Base-by-base conservation (phyloP, 2,888 invertebrate species). In the Eutolmus rufibarbis region DNA sequence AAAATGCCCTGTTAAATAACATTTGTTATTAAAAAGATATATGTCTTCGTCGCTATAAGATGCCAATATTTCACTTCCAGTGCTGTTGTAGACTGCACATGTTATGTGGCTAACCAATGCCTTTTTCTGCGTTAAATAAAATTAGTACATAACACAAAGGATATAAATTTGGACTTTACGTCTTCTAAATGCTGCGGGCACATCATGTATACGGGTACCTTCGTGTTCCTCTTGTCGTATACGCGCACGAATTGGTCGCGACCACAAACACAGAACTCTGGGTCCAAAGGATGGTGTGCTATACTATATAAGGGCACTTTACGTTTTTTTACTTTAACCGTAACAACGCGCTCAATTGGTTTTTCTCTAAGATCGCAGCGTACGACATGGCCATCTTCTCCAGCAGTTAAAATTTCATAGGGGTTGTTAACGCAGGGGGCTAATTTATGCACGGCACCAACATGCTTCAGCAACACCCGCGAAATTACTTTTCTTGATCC, bases 31-130 rank as follows among this genome's bases (percentile, higher is more conserved):
- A 91, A 98, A 98, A 56, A 98, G 93, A 93, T 97, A 98, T 89
- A 99, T 96, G 90, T 97, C 96, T 89, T 98, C 98, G 91, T 98
- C 97, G 92, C 97, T 98, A 92, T 98, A 98, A 0, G 97, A 97
- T n/a, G 97, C 98, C 14, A 99, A 93, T 85, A 99, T 95, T 93
- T 98, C 97, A 84, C 96, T 95, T 74, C 98, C 98, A 92, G 97
- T 96, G 93, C 97, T 95, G 93, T 97, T 98, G 93, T 97, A 99
- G 2, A 97, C 95, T 8, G 97, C 97, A 91, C 97, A 97, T 0
- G 98, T 98, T 2, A 98, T 95, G 91, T 97, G 96, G 16, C 94
- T 93, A 89, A 92, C 92, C 82, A 84, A 84, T 16, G 87, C 9
- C 23, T 89, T 87, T 76, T 91, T 90, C 88, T 93, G 82, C 56